Percentiles rank a stretch among this genome's conserved stretches.
phyloP scores from a whole-genome alignment of 2,888 invertebrate species.

The Drosophila emarginata region DNA sequence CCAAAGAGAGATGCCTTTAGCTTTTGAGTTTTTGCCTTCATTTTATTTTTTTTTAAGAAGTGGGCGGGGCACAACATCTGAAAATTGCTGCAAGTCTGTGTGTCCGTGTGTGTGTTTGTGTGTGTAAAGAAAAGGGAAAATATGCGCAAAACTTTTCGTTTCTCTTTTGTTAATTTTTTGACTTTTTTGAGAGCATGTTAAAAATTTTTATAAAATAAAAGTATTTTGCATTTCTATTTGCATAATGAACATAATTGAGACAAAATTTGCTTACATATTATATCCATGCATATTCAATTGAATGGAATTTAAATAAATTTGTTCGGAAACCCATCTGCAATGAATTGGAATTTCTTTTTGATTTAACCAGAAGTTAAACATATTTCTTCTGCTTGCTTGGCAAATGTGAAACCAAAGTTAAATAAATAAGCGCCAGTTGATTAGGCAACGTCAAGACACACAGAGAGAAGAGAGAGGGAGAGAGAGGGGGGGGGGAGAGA shows the following conservation, averaged over 20 bases:
- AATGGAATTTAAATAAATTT: conserved; percentile 23
- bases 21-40: not conserved
- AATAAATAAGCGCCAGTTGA: conserved; percentile 74
- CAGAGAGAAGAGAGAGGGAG: not conserved
- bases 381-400: conserved; percentile 42
- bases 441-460: conserved; percentile 53
- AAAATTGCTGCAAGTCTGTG: conserved; percentile 3
- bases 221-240: conserved; percentile 1
- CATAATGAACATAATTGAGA: conserved; percentile 13
- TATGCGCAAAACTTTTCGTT: not conserved
- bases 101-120: not conserved
- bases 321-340: conserved; percentile 20
- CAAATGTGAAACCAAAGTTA: conserved; percentile 68
- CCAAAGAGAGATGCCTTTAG: conserved; percentile 51
- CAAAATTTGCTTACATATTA: not conserved
- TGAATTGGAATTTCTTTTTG: conserved; percentile 37
- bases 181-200: conserved; percentile 2
- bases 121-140: not conserved
- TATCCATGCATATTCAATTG: conserved; percentile 6
- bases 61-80: not conserved
- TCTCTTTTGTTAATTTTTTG: not conserved
- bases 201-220: not conserved
- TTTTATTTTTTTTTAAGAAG: not conserved
- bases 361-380: conserved; percentile 36
- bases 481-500: not conserved